Evolutionary conservation across 2,113 vertebrate genomes (phyloP).

Genomic region (Fukomys damarensis): DNA sequence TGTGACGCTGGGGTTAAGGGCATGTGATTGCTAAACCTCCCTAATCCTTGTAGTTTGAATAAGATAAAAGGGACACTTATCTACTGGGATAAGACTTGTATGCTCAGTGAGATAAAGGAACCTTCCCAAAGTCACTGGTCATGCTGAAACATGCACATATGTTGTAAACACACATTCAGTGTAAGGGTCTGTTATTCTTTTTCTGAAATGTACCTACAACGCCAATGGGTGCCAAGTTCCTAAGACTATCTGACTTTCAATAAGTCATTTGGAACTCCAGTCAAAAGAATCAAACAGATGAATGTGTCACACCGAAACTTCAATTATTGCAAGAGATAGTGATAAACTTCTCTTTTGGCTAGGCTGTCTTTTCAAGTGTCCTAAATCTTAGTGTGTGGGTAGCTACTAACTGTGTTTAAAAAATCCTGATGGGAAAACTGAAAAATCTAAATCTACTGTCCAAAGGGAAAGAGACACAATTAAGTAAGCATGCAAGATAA

Average conservation of each 20-base stretch:
- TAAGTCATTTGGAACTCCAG: neutral
- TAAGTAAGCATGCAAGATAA: constrained; percentile 35
- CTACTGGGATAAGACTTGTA: neutral
- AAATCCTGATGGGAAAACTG: neutral
- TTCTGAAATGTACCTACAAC: neutral
- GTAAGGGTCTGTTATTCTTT: neutral
- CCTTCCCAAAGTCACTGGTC: neutral
- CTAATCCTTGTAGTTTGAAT: too few relatives aligned
- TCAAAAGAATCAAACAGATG: neutral
- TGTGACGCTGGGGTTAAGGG: too few relatives aligned
- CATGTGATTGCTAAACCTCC: too few relatives aligned
- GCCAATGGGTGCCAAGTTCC: neutral
- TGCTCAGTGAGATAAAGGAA: neutral
- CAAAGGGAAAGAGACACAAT: constrained; percentile 36
- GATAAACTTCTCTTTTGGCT: neutral
- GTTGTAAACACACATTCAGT: neutral
- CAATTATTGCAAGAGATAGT: neutral
- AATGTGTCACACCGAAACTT: neutral
- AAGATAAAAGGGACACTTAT: too few relatives aligned
- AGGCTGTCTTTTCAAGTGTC: neutral
- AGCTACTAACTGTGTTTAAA: neutral
- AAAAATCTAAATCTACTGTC: neutral
- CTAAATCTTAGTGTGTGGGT: neutral
- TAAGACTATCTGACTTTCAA: neutral
- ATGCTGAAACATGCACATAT: neutral